A percentile compares a stretch with the other conserved stretches of the same genome.
phyloP scores from a whole-genome alignment of 2,888 invertebrate species.

The Yponomeuta cagnagella region DNA sequence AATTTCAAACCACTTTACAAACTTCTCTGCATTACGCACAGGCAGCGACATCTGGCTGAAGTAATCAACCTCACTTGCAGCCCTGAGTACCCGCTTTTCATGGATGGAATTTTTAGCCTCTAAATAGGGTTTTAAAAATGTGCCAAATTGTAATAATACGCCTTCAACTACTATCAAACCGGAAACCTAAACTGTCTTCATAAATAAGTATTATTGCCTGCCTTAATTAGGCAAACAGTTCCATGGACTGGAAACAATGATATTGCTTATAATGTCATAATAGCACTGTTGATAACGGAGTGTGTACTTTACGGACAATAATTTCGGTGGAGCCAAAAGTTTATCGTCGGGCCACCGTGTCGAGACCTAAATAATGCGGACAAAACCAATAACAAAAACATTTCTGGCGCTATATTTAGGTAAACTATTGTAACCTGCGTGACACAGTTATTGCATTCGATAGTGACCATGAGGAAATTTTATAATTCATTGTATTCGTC shows the following conservation, averaged over 20 bases:
- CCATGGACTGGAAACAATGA: not conserved
- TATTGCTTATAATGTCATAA: not conserved
- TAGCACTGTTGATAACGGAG: not conserved
- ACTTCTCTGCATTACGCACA: too few relatives aligned
- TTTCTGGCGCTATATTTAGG: not conserved
- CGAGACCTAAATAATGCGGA: conserved; percentile 31
- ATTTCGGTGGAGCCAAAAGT: conserved; percentile 43
- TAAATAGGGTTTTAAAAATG: too few relatives aligned
- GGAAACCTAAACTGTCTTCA: not conserved
- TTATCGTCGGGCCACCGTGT: conserved; percentile 31
- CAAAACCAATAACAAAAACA: conserved; percentile 30
- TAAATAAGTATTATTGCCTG: not conserved
- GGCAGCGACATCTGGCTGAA: too few relatives aligned
- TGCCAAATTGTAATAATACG: too few relatives aligned
- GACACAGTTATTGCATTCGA: too few relatives aligned
- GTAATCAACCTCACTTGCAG: too few relatives aligned
- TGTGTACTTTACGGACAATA: conserved; percentile 33
- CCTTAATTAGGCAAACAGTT: not conserved
- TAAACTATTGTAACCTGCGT: conserved; percentile 14
- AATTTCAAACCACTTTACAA: too few relatives aligned
- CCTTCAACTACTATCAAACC: not conserved
- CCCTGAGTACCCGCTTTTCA: too few relatives aligned
- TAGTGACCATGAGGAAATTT: too few relatives aligned
- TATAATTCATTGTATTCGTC: too few relatives aligned
- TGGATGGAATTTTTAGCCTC: too few relatives aligned